Evolutionary conservation across 2,888 invertebrate genomes (phyloP), one percentile per base, ranked within the genome.

Genomic region (Watsonalla cultraria): DNA sequence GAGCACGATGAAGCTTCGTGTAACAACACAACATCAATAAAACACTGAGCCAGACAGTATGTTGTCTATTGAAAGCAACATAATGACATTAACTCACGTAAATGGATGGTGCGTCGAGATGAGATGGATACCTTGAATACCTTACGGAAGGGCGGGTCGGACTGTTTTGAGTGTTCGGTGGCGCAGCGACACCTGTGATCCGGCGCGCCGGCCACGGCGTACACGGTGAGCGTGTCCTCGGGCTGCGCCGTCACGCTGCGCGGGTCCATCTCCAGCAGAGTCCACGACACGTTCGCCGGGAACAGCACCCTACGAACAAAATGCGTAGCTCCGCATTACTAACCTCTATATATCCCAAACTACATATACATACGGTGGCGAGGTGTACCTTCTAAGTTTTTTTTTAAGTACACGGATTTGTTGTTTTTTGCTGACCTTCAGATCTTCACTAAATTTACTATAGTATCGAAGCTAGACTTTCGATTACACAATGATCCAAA

Each of bases 181-280:
- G 75, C 67, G 58, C 84, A 86, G 56, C 82, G 85, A 57, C 90
- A 90, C 9, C 78, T 74, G 52, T 80, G 81, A 45, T 76, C 78
- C 0, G 89, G 88, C 0, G 78, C 76, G 2, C 89, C 89, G 6
- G 85, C 86, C 35, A 82, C 82, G 0, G 87, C 88, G 68, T 81
- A 91, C 7, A 96, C 89, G 51, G 96, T 94, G 7, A 96, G 82
- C 13, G 95, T 95, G 86, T 99, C 99, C 86, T 99, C 99, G 0
- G 96, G 94, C 85, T 98, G 99, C 0, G 96, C 96, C 0, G 98
- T 98, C 52, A 97, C 94, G 81, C 98, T 98, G 58, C 96, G 94
- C 0, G 96, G 93, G 78, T 98, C 98, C 87, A 99, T 98, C 86
- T 99, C 98, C 6, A 99, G 86, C 11, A 96, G 96, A 75, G 99